These are phyloP conservation scores for Loris lydekkerianus DNA, from an alignment of 2,797 vertebrate species.

Conservation along the genomic window DNA sequence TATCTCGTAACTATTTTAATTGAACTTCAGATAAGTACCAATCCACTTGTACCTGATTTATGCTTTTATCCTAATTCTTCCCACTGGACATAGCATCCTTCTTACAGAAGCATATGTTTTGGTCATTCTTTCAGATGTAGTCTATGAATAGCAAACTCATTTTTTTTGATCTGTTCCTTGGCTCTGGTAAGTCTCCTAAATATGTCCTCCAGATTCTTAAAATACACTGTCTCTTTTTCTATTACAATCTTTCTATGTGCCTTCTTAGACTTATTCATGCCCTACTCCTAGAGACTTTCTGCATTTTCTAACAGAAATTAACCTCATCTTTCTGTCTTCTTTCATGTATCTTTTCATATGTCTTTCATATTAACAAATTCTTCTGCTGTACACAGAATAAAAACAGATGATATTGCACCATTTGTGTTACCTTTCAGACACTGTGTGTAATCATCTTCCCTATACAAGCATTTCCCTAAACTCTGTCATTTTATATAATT, in stretches of 20 bases:
- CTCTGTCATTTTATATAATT: conserved; percentile 1
- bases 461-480: conserved; percentile 10
- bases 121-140: neutral
- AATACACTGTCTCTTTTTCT: neutral
- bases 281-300: neutral
- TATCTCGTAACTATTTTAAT: neutral
- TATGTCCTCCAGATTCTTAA: neutral
- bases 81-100: neutral
- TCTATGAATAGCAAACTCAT: neutral
- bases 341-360: fast-evolving
- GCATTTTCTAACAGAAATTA: neutral
- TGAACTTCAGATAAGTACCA: neutral
- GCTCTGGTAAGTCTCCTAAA: neutral
- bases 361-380: neutral
- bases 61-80: neutral
- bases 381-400: neutral
- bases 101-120: neutral
- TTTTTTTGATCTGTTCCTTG: neutral
- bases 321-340: neutral
- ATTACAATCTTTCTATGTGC: neutral
- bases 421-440: neutral
- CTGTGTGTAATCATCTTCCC: neutral
- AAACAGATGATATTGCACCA: neutral
- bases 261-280: neutral
- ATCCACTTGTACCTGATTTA: neutral